These are phyloP conservation scores for Aethes cnicana DNA, from an alignment of 2,888 invertebrate genomes.

Conservation along the genomic window DNA sequence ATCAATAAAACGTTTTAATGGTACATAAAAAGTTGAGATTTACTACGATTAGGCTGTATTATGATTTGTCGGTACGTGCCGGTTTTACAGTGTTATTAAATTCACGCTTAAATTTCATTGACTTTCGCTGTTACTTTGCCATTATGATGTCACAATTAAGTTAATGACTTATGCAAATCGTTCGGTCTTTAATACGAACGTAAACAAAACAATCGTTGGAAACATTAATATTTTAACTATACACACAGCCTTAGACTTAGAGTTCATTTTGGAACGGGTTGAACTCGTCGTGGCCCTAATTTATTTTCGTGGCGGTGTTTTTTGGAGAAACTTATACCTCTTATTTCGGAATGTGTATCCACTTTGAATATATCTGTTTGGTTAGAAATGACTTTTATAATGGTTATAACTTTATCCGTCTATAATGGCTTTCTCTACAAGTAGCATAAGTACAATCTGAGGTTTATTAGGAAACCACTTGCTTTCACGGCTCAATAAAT, in stretches of 20 bases:
- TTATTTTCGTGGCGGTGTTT: no score
- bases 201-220: constrained; percentile 15
- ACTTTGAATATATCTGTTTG: constrained; percentile 17
- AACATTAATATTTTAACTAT: constrained; percentile 14
- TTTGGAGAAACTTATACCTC: no score
- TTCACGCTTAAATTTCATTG: constrained; percentile 52
- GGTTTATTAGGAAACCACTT: constrained; percentile 44
- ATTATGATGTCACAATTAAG: constrained; percentile 38
- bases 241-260: no score
- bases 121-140: constrained; percentile 48
- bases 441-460: constrained; percentile 49
- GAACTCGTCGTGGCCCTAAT: no score
- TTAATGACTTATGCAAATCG: constrained; percentile 32
- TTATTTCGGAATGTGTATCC: not conserved
- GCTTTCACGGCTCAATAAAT: constrained; percentile 56
- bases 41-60: constrained; percentile 74
- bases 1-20: constrained; percentile 80
- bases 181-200: constrained; percentile 24
- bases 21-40: constrained; percentile 81
- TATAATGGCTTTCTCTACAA: constrained; percentile 41
- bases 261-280: no score
- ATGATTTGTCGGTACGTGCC: constrained; percentile 66
- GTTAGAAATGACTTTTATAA: constrained; percentile 17
- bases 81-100: constrained; percentile 49
- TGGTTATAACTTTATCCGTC: constrained; percentile 41